phyloP scores from a whole-genome alignment of 2,888 invertebrate genomes.

The Lasioglossum lativentre region DNA sequence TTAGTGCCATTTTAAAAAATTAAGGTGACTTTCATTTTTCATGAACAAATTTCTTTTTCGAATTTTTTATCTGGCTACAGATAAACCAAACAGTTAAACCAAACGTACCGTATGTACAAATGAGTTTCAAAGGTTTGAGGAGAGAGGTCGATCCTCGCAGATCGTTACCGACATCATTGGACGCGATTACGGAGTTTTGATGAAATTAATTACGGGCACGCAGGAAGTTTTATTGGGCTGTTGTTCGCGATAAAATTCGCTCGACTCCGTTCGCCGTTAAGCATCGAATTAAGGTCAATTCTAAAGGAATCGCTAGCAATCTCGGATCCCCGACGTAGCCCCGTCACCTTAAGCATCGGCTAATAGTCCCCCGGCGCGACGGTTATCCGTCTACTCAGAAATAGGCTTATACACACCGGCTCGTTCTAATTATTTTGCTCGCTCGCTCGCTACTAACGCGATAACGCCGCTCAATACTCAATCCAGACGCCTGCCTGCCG shows the following conservation, averaged over 20 bases:
- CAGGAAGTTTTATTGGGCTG: neutral
- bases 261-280: neutral
- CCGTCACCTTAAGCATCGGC: constrained; percentile 39
- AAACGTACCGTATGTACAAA: neutral
- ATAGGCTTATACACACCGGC: constrained; percentile 66
- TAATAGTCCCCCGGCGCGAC: constrained; percentile 56
- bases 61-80: no score
- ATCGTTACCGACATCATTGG: neutral
- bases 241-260: neutral
- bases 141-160: neutral
- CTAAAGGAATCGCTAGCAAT: constrained; percentile 52
- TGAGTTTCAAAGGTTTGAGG: neutral
- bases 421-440: constrained; percentile 79
- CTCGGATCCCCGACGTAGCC: constrained; percentile 28
- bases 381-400: constrained; percentile 73
- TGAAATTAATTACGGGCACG: neutral
- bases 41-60: no score
- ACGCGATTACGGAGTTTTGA: neutral
- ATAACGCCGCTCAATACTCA: constrained; percentile 73
- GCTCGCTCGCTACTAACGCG: constrained; percentile 77
- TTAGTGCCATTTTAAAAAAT: no score
- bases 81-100: no score
- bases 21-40: no score
- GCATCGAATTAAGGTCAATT: constrained; percentile 50
- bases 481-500: constrained; percentile 59